These are phyloP conservation scores for Diplolepis rosae DNA, from an alignment of 2,888 invertebrate genomes.

Conservation along the genomic window DNA sequence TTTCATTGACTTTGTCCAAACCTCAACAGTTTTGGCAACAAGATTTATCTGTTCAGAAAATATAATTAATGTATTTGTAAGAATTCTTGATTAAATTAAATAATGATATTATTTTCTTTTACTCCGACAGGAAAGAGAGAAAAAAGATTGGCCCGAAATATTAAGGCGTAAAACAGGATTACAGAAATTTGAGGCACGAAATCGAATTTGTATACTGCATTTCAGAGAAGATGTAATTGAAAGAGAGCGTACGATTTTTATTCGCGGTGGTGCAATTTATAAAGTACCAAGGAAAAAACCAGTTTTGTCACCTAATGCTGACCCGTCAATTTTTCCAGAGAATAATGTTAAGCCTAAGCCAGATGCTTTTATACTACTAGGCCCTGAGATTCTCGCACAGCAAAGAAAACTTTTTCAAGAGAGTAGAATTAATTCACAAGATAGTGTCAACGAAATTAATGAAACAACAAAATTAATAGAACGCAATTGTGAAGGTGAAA, in stretches of 20 bases:
- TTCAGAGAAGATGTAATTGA: background rate
- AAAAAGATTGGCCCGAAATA: background rate
- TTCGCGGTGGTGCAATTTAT: background rate
- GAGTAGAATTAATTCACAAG: background rate
- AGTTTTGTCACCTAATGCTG: background rate
- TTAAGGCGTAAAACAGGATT: background rate
- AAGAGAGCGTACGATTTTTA: background rate
- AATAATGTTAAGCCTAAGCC: background rate
- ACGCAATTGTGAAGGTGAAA: background rate
- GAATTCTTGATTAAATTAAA: background rate
- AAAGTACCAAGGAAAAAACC: background rate
- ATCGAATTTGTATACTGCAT: background rate
- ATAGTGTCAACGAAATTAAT: background rate
- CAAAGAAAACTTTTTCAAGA: background rate
- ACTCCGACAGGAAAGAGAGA: background rate
- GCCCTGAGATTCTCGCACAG: background rate
- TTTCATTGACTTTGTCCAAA: background rate
- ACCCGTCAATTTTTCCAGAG: background rate
- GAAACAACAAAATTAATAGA: background rate
- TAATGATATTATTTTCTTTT: background rate
- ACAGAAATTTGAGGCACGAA: background rate
- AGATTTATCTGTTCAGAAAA: no score
- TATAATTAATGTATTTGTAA: background rate
- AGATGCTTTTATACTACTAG: background rate
- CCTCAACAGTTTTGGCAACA: background rate